Base-by-base conservation (phyloP, 2,888 invertebrate species). In the Ethmia dodecea region DNA sequence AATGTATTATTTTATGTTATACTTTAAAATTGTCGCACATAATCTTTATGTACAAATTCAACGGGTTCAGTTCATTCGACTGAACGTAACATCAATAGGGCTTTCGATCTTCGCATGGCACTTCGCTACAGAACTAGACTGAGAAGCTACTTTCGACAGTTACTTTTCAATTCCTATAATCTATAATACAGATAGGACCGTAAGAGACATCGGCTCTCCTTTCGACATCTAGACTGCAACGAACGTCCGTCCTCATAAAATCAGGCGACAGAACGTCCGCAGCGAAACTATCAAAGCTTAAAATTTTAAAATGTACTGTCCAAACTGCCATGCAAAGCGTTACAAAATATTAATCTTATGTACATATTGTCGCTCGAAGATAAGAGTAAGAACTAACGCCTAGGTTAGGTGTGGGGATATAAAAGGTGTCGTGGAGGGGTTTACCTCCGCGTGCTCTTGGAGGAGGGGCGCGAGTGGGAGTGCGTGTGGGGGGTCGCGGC, bases 351-450 rank as follows among this genome's bases (percentile, higher is more conserved):
- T 75, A 70, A 79, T 84, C 81, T 86, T 86, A 86, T 86, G 78
- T 86, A 87, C 86, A 87, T 87, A 87, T 87, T 87, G 86, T 87
- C 86, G 77, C 70, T 86, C 73, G 67, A 79, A 77, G 79, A 78
- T 84, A 83, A 79, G 71, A 78, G 52, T 76, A 67, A 78, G 72
- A 72, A 73, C 74, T 73, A 77, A 54, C 60, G 50, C 62, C 77
- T 78, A 78, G 60, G 63, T 64, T 55, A 52, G 50, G 70, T 69
- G 67, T 52, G 63, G 65, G 67, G 67, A 57, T 74, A 73, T 58
- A 74, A 71, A 71, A 71, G 56, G 61, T 57, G 58, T 37, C 20
- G 33, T 51, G 51, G 63, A 62, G 62, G 66, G 58, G 72, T 80
- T 83, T 87, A 87, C 84, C 87, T 83, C 77, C 86, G 73, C 55